phyloP scores from a whole-genome alignment of 2,888 invertebrate species.

The Seira ritae region DNA sequence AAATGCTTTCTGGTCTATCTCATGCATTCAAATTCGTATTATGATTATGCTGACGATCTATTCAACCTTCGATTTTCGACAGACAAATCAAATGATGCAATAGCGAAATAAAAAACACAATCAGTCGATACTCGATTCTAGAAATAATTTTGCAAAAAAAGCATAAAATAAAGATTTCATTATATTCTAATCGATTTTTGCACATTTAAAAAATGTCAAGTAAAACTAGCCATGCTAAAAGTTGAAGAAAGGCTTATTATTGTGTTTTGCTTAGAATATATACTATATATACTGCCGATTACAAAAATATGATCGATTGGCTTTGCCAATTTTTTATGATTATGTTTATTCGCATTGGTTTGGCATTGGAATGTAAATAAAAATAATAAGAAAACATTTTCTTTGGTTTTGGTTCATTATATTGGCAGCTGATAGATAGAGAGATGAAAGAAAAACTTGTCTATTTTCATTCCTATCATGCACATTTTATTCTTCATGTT shows the following conservation, averaged over 20 bases:
- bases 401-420: neutral
- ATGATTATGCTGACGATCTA: too few species aligned
- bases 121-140: too few species aligned
- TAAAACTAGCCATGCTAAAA: too few species aligned
- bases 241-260: too few species aligned
- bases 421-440: slow-evolving; percentile 41
- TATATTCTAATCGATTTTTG: neutral
- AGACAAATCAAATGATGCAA: neutral
- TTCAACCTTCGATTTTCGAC: too few species aligned
- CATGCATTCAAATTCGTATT: neutral
- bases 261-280: too few species aligned
- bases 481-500: neutral
- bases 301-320: neutral
- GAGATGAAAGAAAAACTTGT: slow-evolving; percentile 23
- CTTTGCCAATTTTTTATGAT: neutral
- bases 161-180: neutral
- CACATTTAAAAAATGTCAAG: too few species aligned
- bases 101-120: too few species aligned
- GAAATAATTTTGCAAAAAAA: neutral
- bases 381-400: slow-evolving; percentile 13
- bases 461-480: slow-evolving; percentile 32
- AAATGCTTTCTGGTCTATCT: neutral
- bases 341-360: neutral
- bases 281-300: too few species aligned
- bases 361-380: slow-evolving; percentile 34